Percentiles rank a stretch among this genome's conserved stretches.
Conservation (phyloP, 2,797 vertebrate species). For the Hephaestus fuliginosus region DNA sequence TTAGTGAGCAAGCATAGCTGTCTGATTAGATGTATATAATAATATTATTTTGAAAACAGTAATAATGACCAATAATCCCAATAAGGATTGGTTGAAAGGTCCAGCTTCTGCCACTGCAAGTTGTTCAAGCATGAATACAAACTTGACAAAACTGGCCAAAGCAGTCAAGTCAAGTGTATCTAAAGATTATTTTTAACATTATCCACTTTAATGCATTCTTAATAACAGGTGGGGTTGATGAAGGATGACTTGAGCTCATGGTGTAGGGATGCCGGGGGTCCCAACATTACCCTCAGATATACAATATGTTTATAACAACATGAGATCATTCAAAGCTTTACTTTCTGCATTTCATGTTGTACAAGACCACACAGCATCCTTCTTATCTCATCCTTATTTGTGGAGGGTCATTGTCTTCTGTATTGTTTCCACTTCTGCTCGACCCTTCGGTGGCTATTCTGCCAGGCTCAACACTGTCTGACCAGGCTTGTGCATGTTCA, state of each 20-base stretch:
- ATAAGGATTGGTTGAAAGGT: no score
- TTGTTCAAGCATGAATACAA: background rate
- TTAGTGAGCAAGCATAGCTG: background rate
- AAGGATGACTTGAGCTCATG: background rate
- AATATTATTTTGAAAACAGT: background rate
- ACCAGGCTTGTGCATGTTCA: slow-evolving; percentile 44
- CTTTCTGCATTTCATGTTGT: background rate
- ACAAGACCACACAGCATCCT: background rate
- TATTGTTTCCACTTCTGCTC: slow-evolving; percentile 9
- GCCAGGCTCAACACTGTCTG: slow-evolving; percentile 13
- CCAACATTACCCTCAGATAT: background rate
- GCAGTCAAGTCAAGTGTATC: background rate
- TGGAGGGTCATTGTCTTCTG: slow-evolving; percentile 9
- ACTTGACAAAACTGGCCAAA: background rate
- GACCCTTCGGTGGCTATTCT: background rate
- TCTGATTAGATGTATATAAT: background rate
- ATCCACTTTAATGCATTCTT: background rate
- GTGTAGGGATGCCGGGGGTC: background rate
- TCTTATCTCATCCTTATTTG: background rate
- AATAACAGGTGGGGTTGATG: background rate
- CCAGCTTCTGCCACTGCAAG: no score
- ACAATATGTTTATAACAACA: background rate
- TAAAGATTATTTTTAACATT: background rate
- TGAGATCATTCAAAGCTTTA: background rate
- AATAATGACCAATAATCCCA: no score